Conservation (phyloP, 2,113 vertebrate genomes). For the Poeciliopsis occidentalis region DNA sequence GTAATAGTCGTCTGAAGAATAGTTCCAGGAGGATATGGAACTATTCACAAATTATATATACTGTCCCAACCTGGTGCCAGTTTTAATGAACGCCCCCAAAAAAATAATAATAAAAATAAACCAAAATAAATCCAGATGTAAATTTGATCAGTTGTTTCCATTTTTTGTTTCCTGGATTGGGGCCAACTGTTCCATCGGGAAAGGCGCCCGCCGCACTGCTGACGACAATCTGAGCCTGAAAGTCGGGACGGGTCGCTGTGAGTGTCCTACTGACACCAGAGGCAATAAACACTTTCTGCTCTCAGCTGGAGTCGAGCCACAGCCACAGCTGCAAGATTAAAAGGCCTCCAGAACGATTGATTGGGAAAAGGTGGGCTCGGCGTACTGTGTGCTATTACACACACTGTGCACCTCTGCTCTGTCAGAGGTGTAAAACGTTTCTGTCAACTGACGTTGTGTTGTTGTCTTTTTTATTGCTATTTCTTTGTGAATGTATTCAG, state of each 20-base stretch:
- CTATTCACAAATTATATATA: no score
- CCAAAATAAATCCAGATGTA: background rate
- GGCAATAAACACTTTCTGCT: constrained; percentile 68
- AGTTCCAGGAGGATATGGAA: no score
- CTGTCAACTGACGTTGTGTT: background rate
- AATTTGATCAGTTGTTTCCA: background rate
- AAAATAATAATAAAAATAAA: no score
- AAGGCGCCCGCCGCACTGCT: constrained; percentile 21
- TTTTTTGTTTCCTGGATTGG: background rate
- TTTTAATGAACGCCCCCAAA: no score
- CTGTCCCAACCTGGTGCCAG: no score
- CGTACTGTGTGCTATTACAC: constrained; percentile 37
- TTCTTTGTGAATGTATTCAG: background rate
- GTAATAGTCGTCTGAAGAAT: no score
- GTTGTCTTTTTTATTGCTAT: background rate
- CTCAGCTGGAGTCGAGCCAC: constrained; percentile 62
- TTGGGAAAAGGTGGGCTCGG: constrained; percentile 44
- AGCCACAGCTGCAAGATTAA: constrained; percentile 57
- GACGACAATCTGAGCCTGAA: constrained; percentile 38
- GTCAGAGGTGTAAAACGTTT: constrained; percentile 3
- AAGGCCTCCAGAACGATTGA: constrained; percentile 65
- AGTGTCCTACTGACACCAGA: constrained; percentile 60
- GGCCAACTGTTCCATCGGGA: constrained; percentile 9
- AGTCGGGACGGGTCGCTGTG: constrained; percentile 41
- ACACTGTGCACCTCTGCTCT: constrained; percentile 26